Evolutionary conservation across 2,113 vertebrate genomes (phyloP).

Genomic region (Phylloscopus whistleri): DNA sequence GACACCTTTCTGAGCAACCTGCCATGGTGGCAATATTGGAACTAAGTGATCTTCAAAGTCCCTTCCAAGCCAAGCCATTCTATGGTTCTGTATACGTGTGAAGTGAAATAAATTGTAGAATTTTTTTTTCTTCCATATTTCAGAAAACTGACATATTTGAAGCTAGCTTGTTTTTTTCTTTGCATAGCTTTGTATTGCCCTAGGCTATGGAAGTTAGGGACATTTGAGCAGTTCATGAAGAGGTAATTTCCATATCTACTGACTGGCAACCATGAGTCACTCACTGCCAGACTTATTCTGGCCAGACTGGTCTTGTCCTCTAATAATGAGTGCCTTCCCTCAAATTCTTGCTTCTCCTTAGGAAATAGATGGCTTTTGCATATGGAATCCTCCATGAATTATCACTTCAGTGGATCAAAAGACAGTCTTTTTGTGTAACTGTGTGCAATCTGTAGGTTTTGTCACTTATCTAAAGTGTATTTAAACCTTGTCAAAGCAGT

Average conservation of each 20-base stretch:
- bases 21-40: neutral
- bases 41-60: neutral
- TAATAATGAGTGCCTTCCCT: neutral
- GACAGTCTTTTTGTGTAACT: neutral
- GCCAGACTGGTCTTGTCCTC: neutral
- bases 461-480: constrained; percentile 2
- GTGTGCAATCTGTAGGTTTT: neutral
- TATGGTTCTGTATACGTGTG: neutral
- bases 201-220: neutral
- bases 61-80: neutral
- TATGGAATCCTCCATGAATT: neutral
- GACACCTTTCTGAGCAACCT: neutral
- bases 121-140: neutral
- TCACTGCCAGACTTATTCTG: neutral
- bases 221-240: neutral
- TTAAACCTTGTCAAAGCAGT: constrained; percentile 25
- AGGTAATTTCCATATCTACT: neutral
- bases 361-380: neutral
- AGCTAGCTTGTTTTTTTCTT: neutral
- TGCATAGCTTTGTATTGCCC: neutral
- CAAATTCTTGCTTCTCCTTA: neutral
- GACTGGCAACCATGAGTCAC: neutral
- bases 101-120: neutral
- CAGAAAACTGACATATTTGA: neutral
- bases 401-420: constrained; percentile 6